Percentiles rank a stretch among this genome's conserved stretches.
These are phyloP conservation scores for Silurus glanis DNA, from an alignment of 2,113 vertebrate species.

Conservation along the genomic window DNA sequence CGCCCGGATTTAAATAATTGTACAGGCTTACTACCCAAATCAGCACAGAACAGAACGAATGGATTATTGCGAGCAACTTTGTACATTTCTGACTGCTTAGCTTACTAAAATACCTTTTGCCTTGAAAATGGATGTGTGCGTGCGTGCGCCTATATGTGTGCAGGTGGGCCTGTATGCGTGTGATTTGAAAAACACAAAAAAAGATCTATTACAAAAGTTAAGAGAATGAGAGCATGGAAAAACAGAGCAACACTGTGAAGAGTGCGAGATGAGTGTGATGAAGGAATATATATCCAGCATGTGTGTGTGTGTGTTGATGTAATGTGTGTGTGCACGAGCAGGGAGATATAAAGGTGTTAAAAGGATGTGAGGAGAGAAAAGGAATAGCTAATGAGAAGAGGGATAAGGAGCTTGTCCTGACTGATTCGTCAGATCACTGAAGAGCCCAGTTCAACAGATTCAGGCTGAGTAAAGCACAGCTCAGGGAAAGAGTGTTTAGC, in stretches of 20 bases:
- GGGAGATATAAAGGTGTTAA: constrained; percentile 49
- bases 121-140: constrained; percentile 47
- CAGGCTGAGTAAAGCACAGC: constrained; percentile 58
- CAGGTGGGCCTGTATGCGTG: constrained; percentile 35
- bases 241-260: background rate
- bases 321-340: constrained; percentile 9
- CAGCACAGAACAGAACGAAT: constrained; percentile 98
- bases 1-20: constrained; percentile 99
- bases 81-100: constrained; percentile 90
- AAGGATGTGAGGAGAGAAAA: constrained; percentile 52
- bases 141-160: constrained; percentile 42
- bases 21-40: constrained; percentile 96
- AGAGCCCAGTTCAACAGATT: constrained; percentile 67
- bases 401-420: constrained; percentile 62
- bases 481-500: constrained; percentile 61
- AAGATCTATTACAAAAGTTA: constrained; percentile 24
- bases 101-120: constrained; percentile 82
- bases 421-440: constrained; percentile 62
- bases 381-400: constrained; percentile 70
- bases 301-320: constrained; percentile 36
- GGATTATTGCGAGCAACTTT: constrained; percentile 96
- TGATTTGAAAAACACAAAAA: constrained; percentile 45
- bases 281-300: background rate
- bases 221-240: constrained; percentile 44
- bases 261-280: background rate